Evolutionary conservation across 1,140 invertebrate species (phyloP), one percentile per base, ranked within the genome.

Genomic region (Colletes gigas): DNA sequence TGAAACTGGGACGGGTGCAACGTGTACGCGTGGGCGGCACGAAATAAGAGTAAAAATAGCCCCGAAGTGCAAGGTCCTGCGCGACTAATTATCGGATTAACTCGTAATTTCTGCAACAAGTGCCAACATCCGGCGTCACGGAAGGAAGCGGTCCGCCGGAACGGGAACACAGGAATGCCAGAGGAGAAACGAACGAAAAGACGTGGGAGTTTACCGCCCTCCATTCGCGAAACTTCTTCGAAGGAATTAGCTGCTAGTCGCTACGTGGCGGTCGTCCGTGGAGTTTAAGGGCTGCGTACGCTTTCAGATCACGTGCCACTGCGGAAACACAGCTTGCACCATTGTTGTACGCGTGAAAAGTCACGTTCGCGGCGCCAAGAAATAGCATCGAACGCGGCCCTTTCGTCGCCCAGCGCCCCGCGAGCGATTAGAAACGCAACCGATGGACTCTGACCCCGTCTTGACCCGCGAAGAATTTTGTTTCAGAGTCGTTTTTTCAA

Each of bases 61-160:
- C 30, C 30, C 74, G 80, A 77, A 82, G 50, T 21, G 79, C 57
- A 44, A 30, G 71, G 78, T 81, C 62, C 67, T 65, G 59, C 9
- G 52, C 54, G 70, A 68, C 44, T 77, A 77, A 81, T 81, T 77
- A 81, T 70, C 74, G 59, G 59, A 76, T 77, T 63, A 79, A 77
- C 79, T 81, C 73, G 66, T 81, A 77, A 81, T 77, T 81, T 81
- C 66, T 69, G 73, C 79, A 81, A 81, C 79, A 81, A 81, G 79
- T 81, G 72, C 73, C 79, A 69, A 67, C 78, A 81, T 81, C 78
- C 78, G 78, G 71, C 14, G 44, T 60, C 78, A 30, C 72, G 71
- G 75, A 78, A 65, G 59, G 74, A 69, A 57, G 41, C 19, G 50
- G 59, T 19, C 4, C 15, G 47, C 50, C 66, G 52, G 52, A 44